These are phyloP conservation scores for Enteromius thamalakanensis DNA, from an alignment of 2,797 vertebrate species.

Conservation along the genomic window DNA sequence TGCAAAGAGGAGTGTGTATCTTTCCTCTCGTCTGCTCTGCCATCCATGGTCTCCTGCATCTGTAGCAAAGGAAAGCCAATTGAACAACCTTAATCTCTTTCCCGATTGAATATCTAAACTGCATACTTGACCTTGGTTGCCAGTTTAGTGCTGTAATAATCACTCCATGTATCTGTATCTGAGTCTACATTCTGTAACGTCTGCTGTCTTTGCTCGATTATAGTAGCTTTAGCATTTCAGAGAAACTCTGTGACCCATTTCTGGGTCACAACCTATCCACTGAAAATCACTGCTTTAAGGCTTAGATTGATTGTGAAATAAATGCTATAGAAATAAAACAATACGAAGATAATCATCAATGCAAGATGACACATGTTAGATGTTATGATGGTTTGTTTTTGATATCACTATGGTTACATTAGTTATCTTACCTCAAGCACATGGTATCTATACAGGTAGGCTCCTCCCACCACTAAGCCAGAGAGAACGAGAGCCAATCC, in stretches of 20 bases:
- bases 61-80: not conserved
- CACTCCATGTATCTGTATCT: not conserved
- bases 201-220: not conserved
- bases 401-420: constrained; percentile 5
- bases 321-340: not conserved
- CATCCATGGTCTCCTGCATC: not conserved
- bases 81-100: not conserved
- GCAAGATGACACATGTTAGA: not conserved
- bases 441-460: constrained; percentile 90
- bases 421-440: constrained; percentile 80
- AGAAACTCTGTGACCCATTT: not conserved
- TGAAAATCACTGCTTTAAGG: not conserved
- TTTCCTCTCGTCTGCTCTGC: not conserved
- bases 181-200: not conserved
- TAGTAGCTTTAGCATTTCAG: not conserved
- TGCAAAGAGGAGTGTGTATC: not conserved
- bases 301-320: constrained; percentile 3
- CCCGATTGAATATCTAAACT: not conserved
- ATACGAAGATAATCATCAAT: not conserved
- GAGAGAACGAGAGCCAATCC: constrained; percentile 93
- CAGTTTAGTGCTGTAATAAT: not conserved
- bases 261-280: not conserved
- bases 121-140: not conserved
- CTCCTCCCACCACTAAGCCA: constrained; percentile 90
- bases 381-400: not conserved